Conservation (phyloP, 2,797 vertebrate species). For the Pelodytes ibericus region DNA sequence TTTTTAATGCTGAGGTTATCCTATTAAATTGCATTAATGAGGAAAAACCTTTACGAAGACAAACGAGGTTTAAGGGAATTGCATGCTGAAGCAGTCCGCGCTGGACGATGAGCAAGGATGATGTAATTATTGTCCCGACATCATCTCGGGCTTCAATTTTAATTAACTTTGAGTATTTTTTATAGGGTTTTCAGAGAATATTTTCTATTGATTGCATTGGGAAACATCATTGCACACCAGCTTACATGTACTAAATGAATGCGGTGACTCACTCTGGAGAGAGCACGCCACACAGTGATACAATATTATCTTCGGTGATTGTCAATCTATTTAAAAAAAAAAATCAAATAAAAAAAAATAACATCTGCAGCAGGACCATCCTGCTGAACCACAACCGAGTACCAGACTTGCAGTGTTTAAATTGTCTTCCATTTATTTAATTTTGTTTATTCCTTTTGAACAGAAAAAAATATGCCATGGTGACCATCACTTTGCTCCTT, state of each 20-base stretch:
- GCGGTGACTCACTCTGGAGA: background rate
- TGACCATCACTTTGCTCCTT: no score
- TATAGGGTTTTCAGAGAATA: background rate
- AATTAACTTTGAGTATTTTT: slow-evolving; percentile 29
- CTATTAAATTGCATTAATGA: slow-evolving; percentile 43
- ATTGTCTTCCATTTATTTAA: no score
- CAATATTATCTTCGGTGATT: background rate
- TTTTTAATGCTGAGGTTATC: slow-evolving; percentile 8
- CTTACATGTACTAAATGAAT: slow-evolving; percentile 14
- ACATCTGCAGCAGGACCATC: no score
- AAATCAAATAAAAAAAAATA: no score
- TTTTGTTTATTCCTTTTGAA: no score
- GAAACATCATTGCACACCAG: slow-evolving; percentile 13
- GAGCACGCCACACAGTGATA: background rate
- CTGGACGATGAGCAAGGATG: background rate
- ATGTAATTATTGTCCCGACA: slow-evolving; percentile 26
- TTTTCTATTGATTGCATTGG: slow-evolving; percentile 35
- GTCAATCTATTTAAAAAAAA: background rate
- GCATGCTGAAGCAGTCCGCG: slow-evolving; percentile 5
- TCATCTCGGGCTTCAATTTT: slow-evolving; percentile 29
- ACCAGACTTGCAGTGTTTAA: no score
- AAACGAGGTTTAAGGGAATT: background rate
- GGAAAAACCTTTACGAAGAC: slow-evolving; percentile 19
- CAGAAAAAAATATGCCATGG: no score
- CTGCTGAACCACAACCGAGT: no score